Evolutionary conservation across 2,113 vertebrate species (phyloP), one percentile per base, ranked within the genome.

Genomic region (Natator depressus): DNA sequence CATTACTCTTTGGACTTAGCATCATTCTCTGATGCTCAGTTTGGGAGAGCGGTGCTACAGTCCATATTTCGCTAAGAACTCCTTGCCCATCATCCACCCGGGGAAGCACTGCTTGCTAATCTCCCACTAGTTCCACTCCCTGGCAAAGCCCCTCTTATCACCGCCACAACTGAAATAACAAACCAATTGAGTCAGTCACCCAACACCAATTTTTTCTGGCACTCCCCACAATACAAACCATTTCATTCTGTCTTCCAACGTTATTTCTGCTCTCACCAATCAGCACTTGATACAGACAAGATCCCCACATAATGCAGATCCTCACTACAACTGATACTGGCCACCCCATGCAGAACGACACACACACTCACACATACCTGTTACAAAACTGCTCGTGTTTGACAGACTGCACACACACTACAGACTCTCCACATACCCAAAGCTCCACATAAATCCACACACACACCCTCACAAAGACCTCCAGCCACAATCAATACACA

Each of bases 101-200:
- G 22, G 16, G 59, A 46, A 84, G 10, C 25, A 6, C 14, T 65
- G 53, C 50, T 81, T 42, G 8, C 55, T 87, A 87, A 84, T 69
- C 80, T 14, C 5, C 86, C 83, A 16, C 49, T 89, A 49, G 10
- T 78, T 47, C 65, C 31, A 80, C 5, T 29, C 51, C 38, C 84
- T 79, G 69, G 5, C n/a, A 89, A 87, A 31, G 8, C 25, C 84
- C 13, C 65, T 78, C 31, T 72, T 69, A 20, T 72, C 31, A 46
- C 14, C 1, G 35, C 78, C 20, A 80, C 4, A 31, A 47, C 0
- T 51, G 47, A 51, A 84, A 76, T 8, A 0, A 0, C 25, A 8
- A 50, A 72, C 54, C 59, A n/a, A 85, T 35, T 79, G 65, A 84
- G 90, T 84, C 80, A 65, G 17, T 11, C 42, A 75, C 27, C 19